Conservation (phyloP, 2,888 invertebrate genomes). For the Drosophila sordidapex region DNA sequence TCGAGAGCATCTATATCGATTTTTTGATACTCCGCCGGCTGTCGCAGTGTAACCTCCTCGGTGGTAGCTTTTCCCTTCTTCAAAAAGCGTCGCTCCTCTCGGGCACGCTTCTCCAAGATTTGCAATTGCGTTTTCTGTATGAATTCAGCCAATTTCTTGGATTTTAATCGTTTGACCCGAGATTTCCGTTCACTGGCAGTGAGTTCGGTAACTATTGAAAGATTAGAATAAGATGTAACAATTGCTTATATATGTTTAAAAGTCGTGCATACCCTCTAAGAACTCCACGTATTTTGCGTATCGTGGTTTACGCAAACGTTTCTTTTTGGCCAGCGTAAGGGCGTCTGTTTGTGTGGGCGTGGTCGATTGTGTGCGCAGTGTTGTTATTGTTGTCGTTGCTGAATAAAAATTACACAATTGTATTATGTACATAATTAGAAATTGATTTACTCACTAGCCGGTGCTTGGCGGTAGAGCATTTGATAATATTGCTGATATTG, state of each 20-base stretch:
- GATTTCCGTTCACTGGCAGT: constrained; percentile 89
- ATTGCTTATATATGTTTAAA: neutral
- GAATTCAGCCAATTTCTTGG: constrained; percentile 88
- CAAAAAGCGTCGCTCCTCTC: constrained; percentile 55
- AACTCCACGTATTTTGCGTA: constrained; percentile 89
- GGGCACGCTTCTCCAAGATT: constrained; percentile 70
- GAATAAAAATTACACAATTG: constrained; percentile 1
- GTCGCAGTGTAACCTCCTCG: constrained; percentile 36
- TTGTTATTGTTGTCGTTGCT: constrained; percentile 18
- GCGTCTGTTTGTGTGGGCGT: constrained; percentile 72
- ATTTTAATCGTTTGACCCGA: constrained; percentile 88
- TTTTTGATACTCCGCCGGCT: constrained; percentile 83
- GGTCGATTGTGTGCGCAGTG: constrained; percentile 76
- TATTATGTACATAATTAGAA: neutral
- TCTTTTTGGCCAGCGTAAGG: constrained; percentile 60
- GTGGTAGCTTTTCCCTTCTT: constrained; percentile 23
- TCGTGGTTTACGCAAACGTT: constrained; percentile 63
- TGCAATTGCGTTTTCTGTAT: constrained; percentile 86
- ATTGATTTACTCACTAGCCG: constrained; percentile 57
- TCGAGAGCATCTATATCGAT: constrained; percentile 81
- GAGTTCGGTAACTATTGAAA: constrained; percentile 87
- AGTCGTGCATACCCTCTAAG: constrained; percentile 87
- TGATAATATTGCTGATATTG: constrained; percentile 73
- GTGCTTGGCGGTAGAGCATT: constrained; percentile 67
- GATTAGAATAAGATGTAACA: neutral